Conservation (phyloP, 2,888 invertebrate species). For the Tortricodes alternella region DNA sequence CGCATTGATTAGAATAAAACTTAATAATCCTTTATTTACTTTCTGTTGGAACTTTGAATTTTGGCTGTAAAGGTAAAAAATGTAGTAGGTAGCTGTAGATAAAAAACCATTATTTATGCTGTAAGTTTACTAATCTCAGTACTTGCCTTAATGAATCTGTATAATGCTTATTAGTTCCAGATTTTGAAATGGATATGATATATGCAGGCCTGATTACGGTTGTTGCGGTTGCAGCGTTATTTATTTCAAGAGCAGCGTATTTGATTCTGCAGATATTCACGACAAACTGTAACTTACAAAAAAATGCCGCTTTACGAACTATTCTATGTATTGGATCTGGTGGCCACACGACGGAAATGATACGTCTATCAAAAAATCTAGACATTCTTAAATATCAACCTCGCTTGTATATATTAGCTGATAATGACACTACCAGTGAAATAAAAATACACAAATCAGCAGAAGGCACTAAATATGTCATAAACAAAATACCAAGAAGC, state of each 20-base stretch:
- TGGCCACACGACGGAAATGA: constrained; percentile 98
- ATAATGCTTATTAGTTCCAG: constrained; percentile 2
- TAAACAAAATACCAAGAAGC: constrained; percentile 89
- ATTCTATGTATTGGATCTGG: constrained; percentile 90
- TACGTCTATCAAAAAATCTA: constrained; percentile 86
- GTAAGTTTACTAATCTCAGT: too few relatives aligned
- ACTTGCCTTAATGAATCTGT: too few relatives aligned
- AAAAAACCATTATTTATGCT: too few relatives aligned
- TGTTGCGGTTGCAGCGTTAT: constrained; percentile 30
- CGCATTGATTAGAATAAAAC: too few relatives aligned
- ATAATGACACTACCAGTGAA: constrained; percentile 89
- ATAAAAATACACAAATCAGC: constrained; percentile 84
- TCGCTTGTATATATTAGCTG: constrained; percentile 89
- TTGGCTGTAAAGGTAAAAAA: too few relatives aligned
- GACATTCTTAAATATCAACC: constrained; percentile 86
- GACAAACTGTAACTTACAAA: constrained; percentile 47
- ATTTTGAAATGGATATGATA: constrained; percentile 6
- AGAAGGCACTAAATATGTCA: constrained; percentile 61
- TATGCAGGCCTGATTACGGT: constrained; percentile 30
- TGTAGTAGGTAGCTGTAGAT: too few relatives aligned
- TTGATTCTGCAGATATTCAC: constrained; percentile 51
- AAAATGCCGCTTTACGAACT: constrained; percentile 61
- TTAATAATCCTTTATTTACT: too few relatives aligned
- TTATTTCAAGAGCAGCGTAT: constrained; percentile 46
- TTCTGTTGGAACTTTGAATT: too few relatives aligned